Base-by-base conservation (phyloP, 2,888 invertebrate species). In the Ormyrus rosae region DNA sequence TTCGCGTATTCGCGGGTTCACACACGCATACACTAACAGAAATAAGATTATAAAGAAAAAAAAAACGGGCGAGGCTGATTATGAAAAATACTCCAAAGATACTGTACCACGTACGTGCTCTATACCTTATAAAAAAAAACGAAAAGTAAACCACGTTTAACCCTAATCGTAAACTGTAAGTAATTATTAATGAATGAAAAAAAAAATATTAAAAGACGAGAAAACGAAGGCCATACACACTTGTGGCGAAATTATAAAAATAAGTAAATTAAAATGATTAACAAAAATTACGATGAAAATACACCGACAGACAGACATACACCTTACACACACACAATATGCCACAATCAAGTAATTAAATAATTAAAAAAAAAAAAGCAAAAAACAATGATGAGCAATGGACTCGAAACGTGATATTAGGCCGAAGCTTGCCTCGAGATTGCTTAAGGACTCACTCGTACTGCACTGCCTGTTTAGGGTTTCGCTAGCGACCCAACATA, bases 381-480 rank as follows among this genome's bases (percentile, higher is more conserved):
- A 88, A 65, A 85, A 86, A 83, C 83, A 84, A 85, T 85, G 86
- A 90, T 86, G 89, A 90, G 90, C 89, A 89, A 90, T 89, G 89
- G 89, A 90, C 90, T 90, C 90, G 88, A 89, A 90, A 89, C 89
- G 90, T 90, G 90, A 90, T 91, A 91, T 90, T 91, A 90, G 90
- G 90, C 90, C 90, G 89, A 89, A 89, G 90, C 89, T 90, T 90
- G 90, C 90, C 90, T 90, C 89, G 88, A 90, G 89, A 90, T 91
- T 89, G 90, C 89, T 91, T 90, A 89, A 90, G 89, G 87, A 90
- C 89, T 88, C 90, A 89, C 89, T 89, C 87, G 87, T 90, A 90
- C 87, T 90, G 90, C 90, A 91, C 90, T 91, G 90, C 90, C 90
- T 90, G 88, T 90, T 90, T 90, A 90, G 90, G 90, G 90, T 90